Evolutionary conservation across 2,113 vertebrate genomes (phyloP).

Genomic region (Silurus meridionalis): DNA sequence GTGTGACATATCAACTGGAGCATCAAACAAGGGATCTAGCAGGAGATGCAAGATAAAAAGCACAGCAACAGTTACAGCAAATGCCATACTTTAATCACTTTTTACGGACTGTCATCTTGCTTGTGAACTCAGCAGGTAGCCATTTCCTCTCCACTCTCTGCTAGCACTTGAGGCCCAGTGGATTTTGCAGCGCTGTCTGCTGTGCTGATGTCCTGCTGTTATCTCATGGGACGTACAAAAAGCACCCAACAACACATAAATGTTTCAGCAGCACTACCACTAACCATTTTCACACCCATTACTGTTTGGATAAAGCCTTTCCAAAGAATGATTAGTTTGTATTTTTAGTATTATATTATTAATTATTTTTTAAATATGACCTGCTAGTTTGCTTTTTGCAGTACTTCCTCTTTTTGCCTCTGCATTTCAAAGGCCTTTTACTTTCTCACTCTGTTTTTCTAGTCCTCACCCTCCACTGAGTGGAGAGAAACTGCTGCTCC

Average conservation of each 20-base stretch:
- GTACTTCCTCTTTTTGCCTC: neutral
- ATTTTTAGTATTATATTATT: neutral
- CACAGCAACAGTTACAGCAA: neutral
- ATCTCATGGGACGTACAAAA: constrained; percentile 28
- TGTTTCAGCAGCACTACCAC: constrained; percentile 43
- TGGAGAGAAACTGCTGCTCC: neutral
- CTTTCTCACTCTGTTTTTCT: neutral
- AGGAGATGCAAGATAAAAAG: neutral
- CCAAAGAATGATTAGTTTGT: neutral
- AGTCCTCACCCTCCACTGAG: neutral
- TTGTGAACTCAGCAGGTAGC: neutral
- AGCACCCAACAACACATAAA: constrained; percentile 18
- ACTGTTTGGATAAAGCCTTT: neutral
- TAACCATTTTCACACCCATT: constrained; percentile 21
- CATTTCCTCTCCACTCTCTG: neutral
- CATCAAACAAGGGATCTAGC: neutral
- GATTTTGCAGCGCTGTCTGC: neutral
- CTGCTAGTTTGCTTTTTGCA: neutral
- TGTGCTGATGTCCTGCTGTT: constrained; percentile 7
- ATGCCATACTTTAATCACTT: neutral
- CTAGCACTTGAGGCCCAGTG: neutral
- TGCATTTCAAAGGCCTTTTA: neutral
- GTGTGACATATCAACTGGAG: neutral
- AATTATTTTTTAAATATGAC: constrained; percentile 8
- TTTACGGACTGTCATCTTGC: neutral